Evolutionary conservation across 2,888 invertebrate species (phyloP), one percentile per base, ranked within the genome.

Genomic region (Ochropleura leucogaster): DNA sequence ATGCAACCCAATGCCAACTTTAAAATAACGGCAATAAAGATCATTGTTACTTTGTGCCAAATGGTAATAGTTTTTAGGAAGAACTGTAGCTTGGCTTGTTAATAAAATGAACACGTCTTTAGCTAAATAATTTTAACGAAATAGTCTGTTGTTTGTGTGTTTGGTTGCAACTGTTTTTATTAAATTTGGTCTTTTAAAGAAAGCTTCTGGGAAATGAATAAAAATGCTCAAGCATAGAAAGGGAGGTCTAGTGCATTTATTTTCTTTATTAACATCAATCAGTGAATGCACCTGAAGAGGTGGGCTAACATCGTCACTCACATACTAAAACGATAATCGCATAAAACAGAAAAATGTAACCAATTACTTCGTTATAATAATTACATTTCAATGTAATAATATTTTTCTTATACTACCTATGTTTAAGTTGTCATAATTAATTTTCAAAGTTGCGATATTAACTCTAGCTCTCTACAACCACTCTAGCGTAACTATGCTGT

Each of bases 11-110:
- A 49, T 49, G 0, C 6, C 7, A 49, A 16, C 6, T 7, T 49
- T 49, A 49, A 49, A 1, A 0, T 4, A 44, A n/a, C 1, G 7
- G 7, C 4, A 0, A 7, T 44, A 62, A 7, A n/a, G 14, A 9
- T 14, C 12, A 62, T 5, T n/a, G n/a, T 10, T 9, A 30, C 18
- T 55, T 57, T 14, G 12, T 30, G 30, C 30, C 30, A 30, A 30
- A 30, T 30, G 30, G 30, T 30, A 30, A 30, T 30, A 3, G 30
- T 30, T 30, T 30, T 30, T 30, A 30, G 30, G 30, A 30, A 47
- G 57, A 14, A 30, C 57, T 40, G 30, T 20, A 40, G 60, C 18
- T 72, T 76, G 68, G 64, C 18, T 72, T 76, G 68, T 67, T 77
- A 53, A 70, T 53, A 10, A 49, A 67, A 9, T 66, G 42, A 68